A percentile compares a stretch with the other conserved stretches of the same genome.
phyloP scores from a whole-genome alignment of 1,140 invertebrate species.

The Lepidurus packardi region DNA sequence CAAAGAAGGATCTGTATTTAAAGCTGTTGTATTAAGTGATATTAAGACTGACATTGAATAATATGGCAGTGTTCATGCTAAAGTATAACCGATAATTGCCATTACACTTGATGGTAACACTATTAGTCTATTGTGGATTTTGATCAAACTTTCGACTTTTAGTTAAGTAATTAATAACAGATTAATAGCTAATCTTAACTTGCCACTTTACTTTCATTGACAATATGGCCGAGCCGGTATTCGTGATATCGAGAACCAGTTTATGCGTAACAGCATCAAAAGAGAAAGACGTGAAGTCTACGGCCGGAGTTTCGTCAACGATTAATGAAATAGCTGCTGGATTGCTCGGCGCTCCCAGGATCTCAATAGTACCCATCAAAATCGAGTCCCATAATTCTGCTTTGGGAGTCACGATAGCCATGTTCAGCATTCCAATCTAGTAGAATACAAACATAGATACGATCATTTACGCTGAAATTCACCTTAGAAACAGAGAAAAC shows the following conservation, averaged over 20 bases:
- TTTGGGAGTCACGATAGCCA: conserved; percentile 12
- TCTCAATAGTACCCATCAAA: conserved; percentile 27
- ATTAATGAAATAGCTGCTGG: conserved; percentile 16
- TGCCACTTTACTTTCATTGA: neutral
- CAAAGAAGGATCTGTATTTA: too few relatives aligned
- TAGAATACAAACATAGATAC: neutral
- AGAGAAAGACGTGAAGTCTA: neutral
- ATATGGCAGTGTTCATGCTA: too few relatives aligned
- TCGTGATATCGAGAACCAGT: neutral
- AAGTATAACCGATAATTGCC: too few relatives aligned
- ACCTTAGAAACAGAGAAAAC: neutral
- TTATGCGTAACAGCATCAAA: neutral
- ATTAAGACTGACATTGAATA: too few relatives aligned
- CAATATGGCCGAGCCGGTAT: neutral
- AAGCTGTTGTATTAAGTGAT: too few relatives aligned
- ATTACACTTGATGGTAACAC: too few relatives aligned
- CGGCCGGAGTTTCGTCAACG: neutral
- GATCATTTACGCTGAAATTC: neutral
- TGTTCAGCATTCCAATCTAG: conserved; percentile 23
- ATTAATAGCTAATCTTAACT: neutral
- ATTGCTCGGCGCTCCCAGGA: conserved; percentile 23
- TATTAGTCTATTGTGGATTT: too few relatives aligned
- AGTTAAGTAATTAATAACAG: too few relatives aligned
- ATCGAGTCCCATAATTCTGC: neutral
- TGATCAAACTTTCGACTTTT: too few relatives aligned